phyloP scores from a whole-genome alignment of 2,113 vertebrate species.

The Rhadina sibilatrix region DNA sequence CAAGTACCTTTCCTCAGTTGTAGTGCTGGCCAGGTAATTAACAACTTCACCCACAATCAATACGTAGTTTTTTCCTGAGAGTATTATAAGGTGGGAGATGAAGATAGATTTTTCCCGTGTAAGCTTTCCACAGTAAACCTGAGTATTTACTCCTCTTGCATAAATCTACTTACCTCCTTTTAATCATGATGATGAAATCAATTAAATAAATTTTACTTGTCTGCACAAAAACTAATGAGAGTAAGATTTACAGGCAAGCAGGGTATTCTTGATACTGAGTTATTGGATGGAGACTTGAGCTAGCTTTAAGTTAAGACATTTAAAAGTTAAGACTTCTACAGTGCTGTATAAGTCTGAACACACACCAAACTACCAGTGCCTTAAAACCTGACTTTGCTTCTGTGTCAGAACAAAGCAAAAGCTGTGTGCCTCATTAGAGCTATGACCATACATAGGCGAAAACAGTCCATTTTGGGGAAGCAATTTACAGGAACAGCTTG shows the following conservation, averaged over 20 bases:
- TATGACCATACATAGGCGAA: background rate
- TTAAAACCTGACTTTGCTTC: background rate
- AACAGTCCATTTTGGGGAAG: background rate
- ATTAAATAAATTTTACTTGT: constrained; percentile 1
- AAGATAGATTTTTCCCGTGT: background rate
- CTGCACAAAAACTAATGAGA: background rate
- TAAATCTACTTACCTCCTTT: background rate
- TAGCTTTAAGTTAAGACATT: background rate
- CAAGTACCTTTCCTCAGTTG: background rate
- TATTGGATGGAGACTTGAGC: accelerated
- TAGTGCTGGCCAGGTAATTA: background rate
- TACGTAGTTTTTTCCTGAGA: background rate
- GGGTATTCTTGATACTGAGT: background rate
- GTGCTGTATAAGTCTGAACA: background rate
- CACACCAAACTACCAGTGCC: background rate
- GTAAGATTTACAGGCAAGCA: background rate
- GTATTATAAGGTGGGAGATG: background rate
- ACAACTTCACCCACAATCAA: constrained; percentile 2
- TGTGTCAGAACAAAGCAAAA: background rate
- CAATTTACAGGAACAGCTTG: constrained; percentile 48
- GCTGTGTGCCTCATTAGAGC: background rate
- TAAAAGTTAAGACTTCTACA: background rate
- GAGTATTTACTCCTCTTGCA: background rate
- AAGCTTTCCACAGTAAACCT: background rate
- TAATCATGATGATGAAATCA: constrained; percentile 10